A percentile compares a stretch with the other conserved stretches of the same genome.
Evolutionary conservation across 2,113 vertebrate genomes (phyloP).

Genomic region (Dasyornis broadbenti): DNA sequence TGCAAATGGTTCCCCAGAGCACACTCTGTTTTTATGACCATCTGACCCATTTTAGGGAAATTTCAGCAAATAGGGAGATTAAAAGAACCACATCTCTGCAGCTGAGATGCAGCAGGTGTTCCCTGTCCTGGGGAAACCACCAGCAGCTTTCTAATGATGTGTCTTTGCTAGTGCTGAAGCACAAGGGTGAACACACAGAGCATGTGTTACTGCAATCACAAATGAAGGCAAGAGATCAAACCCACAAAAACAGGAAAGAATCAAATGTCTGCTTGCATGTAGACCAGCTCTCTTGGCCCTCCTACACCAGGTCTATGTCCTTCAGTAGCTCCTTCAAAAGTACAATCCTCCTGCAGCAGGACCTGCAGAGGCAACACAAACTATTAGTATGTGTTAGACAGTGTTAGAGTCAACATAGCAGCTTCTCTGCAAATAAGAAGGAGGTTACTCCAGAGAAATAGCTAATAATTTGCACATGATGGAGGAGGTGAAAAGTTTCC

Average conservation of each 20-base stretch:
- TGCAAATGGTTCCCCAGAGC: background rate
- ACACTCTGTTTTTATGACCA: background rate
- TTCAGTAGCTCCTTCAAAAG: background rate
- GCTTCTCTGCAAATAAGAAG: background rate
- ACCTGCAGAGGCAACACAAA: background rate
- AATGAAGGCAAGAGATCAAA: background rate
- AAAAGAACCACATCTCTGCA: background rate
- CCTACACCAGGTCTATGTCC: background rate
- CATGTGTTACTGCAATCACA: background rate
- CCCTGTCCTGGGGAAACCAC: background rate
- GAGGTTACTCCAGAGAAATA: background rate
- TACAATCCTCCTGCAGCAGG: background rate
- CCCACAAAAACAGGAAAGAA: background rate
- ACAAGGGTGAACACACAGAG: accelerated
- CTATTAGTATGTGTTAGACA: background rate
- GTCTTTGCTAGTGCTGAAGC: background rate
- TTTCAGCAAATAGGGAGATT: background rate
- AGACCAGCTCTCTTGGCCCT: background rate
- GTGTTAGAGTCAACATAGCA: background rate
- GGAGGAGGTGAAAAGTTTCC: background rate
- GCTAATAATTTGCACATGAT: background rate
- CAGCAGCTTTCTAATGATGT: background rate
- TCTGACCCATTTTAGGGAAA: background rate
- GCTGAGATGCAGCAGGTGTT: background rate
- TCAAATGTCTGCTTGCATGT: background rate